Evolutionary conservation across 2,113 vertebrate species (phyloP), one percentile per base, ranked within the genome.

Genomic region (Sitta europaea): DNA sequence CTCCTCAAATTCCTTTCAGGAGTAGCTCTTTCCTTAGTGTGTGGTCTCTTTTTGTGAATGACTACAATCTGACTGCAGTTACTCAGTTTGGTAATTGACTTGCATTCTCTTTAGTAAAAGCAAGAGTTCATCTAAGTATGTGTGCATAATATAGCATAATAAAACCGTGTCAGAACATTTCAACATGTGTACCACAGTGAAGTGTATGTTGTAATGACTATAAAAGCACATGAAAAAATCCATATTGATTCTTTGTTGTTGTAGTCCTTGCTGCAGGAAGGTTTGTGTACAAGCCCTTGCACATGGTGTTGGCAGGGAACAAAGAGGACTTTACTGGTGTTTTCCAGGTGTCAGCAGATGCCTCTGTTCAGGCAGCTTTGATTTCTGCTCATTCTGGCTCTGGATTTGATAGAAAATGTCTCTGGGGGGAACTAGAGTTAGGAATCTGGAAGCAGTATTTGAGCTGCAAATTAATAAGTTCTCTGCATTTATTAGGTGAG

Each of bases 301-400:
- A 27, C 1, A 0, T 18, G 35, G 47, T 3, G 1, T 28, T 55
- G n/a, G 65, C 23, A 51, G 1, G 24, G 42, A 29, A 3, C 1
- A 2, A 27, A 25, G 36, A 48, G 33, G 31, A 27, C 38, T 40
- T 14, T 66, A n/a, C 18, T 62, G 33, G 11, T 73, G 24, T 20
- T 5, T 85, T 55, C 25, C 9, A 40, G n/a, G 10, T 62, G 29
- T 81, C 36, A 73, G 47, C 35, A 70, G 14, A 19, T 61, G 40
- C 27, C 6, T 72, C 33, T 55, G 6, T 42, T 79, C 19, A 84
- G 59, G 38, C 51, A 87, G 7, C 17, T 74, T 53, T 21, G 16
- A 40, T 35, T 67, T 66, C 29, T 86, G 38, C 65, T 75, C 40
- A 33, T 20, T n/a, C 51, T 77, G 24, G 6, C 36, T 36, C 20